Conservation (phyloP, 1,140 invertebrate genomes). For the Philotrypesis tridentata region DNA sequence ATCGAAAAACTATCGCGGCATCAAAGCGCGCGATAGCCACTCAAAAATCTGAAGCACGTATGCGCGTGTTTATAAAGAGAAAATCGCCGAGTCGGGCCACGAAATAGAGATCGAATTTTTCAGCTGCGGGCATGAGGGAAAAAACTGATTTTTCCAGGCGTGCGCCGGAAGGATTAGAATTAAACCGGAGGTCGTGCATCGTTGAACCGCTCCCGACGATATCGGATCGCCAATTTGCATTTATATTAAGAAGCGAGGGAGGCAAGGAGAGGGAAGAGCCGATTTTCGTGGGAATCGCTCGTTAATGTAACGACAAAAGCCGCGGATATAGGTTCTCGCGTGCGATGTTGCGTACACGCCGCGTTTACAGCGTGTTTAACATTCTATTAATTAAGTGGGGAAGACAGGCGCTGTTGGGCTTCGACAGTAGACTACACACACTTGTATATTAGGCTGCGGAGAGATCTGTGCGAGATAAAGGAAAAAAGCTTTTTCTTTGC, state of each 20-base stretch:
- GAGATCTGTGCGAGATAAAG: background rate
- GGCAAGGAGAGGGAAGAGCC: background rate
- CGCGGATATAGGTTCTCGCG: background rate
- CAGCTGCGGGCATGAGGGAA: background rate
- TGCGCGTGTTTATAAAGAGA: background rate
- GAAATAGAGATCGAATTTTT: background rate
- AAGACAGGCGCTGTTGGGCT: background rate
- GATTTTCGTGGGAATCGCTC: background rate
- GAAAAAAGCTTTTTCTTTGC: too few species aligned
- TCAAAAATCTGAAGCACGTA: background rate
- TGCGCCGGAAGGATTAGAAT: background rate
- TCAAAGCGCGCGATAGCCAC: too few species aligned
- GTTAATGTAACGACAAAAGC: background rate
- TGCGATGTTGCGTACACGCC: background rate
- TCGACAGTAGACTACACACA: too few species aligned
- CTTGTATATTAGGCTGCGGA: background rate
- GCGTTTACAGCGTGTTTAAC: constrained; percentile 15
- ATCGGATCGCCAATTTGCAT: constrained; percentile 19
- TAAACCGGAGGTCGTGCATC: background rate
- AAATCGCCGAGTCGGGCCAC: background rate
- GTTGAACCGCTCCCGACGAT: background rate
- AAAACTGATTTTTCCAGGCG: background rate
- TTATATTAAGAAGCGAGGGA: background rate
- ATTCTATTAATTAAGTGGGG: constrained; percentile 35
- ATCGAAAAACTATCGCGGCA: too few species aligned